Percentiles rank a stretch among this genome's conserved stretches.
phyloP scores from a whole-genome alignment of 2,888 invertebrate genomes.

The Tanypteryx hageni region DNA sequence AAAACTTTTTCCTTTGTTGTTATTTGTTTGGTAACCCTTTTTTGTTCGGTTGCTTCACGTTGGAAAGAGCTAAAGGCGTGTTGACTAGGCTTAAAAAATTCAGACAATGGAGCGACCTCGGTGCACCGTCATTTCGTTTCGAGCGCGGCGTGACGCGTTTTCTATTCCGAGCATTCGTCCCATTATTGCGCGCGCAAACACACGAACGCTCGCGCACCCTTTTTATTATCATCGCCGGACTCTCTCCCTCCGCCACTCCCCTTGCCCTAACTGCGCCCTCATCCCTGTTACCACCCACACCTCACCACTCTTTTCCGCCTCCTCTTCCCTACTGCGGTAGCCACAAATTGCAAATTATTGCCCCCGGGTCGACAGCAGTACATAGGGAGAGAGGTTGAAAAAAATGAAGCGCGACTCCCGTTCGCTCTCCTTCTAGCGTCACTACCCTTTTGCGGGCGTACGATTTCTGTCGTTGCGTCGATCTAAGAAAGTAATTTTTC shows the following conservation, averaged over 20 bases:
- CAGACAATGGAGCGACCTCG: background rate
- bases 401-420: no score
- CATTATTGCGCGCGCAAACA: conserved; percentile 25
- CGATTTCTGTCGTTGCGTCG: no score
- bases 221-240: background rate
- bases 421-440: no score
- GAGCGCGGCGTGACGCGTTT: background rate
- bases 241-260: background rate
- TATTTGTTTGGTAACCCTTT: background rate
- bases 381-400: background rate
- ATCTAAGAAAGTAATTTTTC: no score
- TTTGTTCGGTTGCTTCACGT: background rate
- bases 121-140: background rate
- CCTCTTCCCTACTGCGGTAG: background rate
- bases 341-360: conserved; percentile 10
- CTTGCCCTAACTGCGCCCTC: background rate
- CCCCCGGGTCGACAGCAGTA: background rate
- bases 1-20: background rate
- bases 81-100: background rate
- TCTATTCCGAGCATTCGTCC: conserved; percentile 2
- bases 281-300: background rate
- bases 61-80: background rate
- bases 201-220: background rate
- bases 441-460: no score
- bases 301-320: background rate